phyloP scores from a whole-genome alignment of 2,113 vertebrate species.

The Pleuronectes platessa region DNA sequence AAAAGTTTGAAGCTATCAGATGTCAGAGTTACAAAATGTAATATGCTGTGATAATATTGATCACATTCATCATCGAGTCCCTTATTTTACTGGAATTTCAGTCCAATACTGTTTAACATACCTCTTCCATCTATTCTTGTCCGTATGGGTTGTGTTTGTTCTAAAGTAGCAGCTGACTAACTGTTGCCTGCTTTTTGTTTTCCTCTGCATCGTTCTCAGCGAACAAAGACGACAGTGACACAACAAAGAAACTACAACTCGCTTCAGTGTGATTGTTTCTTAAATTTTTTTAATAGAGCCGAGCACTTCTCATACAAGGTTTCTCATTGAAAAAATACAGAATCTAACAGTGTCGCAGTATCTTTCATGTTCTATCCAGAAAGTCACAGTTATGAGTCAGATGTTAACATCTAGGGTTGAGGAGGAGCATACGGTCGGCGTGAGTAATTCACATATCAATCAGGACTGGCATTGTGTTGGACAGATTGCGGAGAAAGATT shows the following conservation, averaged over 20 bases:
- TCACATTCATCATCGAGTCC: background rate
- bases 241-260: conserved; percentile 23
- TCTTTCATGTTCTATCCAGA: conserved; percentile 51
- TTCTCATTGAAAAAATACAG: conserved; percentile 50
- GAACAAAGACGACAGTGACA: background rate
- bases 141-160: background rate
- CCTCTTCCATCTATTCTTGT: background rate
- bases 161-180: background rate
- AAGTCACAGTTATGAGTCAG: conserved; percentile 34
- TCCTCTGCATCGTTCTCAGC: background rate
- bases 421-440: conserved; percentile 6
- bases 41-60: background rate
- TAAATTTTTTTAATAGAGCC: conserved; percentile 55
- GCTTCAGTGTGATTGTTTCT: conserved; percentile 31
- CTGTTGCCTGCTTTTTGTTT: background rate
- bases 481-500: conserved; percentile 26
- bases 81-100: background rate
- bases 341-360: conserved; percentile 44
- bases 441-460: conserved; percentile 17
- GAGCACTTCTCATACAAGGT: conserved; percentile 37
- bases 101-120: background rate
- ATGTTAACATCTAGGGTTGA: conserved; percentile 19
- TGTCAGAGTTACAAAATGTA: background rate
- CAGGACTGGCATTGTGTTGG: conserved; percentile 20
- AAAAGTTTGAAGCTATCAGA: background rate